Conservation (phyloP, 2,113 vertebrate species). For the Leucoraja erinaceus region DNA sequence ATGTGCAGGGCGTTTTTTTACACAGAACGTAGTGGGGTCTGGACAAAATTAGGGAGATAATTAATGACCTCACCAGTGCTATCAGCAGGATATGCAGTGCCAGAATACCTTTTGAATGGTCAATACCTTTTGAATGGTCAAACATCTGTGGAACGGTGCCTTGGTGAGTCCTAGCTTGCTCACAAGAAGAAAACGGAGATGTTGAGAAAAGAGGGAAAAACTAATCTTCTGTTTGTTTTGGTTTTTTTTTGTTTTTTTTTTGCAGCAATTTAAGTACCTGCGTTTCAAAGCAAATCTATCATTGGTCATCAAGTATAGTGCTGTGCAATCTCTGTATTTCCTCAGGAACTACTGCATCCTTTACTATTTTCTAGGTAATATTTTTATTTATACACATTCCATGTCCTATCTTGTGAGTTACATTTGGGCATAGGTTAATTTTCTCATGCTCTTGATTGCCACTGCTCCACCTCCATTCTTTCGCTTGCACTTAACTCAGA, state of each 20-base stretch:
- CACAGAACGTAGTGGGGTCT: no score
- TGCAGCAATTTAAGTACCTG: slow-evolving; percentile 86
- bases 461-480: no score
- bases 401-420: not conserved
- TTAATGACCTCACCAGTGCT: not conserved
- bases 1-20: no score
- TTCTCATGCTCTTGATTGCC: not conserved
- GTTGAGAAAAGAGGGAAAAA: not conserved
- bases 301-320: slow-evolving; percentile 74
- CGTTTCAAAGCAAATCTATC: slow-evolving; percentile 75
- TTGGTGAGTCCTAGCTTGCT: not conserved
- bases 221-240: slow-evolving; percentile 36
- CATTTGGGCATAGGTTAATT: not conserved
- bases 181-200: not conserved
- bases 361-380: slow-evolving; percentile 88
- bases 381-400: not conserved
- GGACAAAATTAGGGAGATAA: no score
- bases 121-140: not conserved
- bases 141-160: not conserved
- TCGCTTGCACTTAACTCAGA: not conserved
- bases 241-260: no score
- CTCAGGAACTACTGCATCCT: slow-evolving; percentile 72
- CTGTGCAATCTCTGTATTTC: slow-evolving; percentile 75
- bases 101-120: not conserved
- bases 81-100: not conserved